Evolutionary conservation across 2,113 vertebrate genomes (phyloP).

Genomic region (Copsychus sechellarum): DNA sequence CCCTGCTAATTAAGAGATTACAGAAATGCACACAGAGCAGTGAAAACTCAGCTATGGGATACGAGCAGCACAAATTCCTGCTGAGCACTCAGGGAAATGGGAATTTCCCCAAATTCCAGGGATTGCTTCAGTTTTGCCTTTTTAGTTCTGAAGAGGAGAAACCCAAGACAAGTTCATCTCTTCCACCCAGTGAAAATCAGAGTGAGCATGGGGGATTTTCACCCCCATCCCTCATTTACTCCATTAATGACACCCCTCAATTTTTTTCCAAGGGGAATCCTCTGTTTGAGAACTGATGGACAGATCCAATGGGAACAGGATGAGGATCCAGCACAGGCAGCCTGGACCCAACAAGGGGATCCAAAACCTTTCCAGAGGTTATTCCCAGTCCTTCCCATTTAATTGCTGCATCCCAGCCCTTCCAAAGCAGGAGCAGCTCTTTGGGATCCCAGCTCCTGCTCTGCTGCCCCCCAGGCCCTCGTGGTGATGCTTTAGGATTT

Average conservation of each 20-base stretch:
- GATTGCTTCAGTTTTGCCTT: not conserved
- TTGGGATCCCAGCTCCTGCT: not conserved
- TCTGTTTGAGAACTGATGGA: not conserved
- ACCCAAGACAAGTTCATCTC: not conserved
- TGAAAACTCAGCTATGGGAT: not conserved
- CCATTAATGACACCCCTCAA: not conserved
- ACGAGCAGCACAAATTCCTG: not conserved
- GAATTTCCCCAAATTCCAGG: not conserved
- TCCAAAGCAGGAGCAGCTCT: not conserved
- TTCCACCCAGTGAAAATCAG: not conserved
- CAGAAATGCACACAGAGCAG: not conserved
- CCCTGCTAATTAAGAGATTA: not conserved
- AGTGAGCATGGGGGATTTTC: not conserved
- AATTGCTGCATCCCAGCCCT: not conserved
- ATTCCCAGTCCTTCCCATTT: not conserved
- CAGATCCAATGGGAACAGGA: not conserved
- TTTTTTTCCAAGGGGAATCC: not conserved
- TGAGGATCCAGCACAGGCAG: not conserved
- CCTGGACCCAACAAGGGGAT: not conserved
- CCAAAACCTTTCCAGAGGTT: not conserved
- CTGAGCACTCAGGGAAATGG: not conserved
- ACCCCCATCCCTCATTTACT: not conserved
- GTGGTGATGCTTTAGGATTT: not conserved
- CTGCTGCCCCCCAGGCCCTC: not conserved
- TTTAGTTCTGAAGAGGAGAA: not conserved